phyloP scores from a whole-genome alignment of 30 jellyfish, hydroid and myxozoan species.

The Aurelia aurita region DNA sequence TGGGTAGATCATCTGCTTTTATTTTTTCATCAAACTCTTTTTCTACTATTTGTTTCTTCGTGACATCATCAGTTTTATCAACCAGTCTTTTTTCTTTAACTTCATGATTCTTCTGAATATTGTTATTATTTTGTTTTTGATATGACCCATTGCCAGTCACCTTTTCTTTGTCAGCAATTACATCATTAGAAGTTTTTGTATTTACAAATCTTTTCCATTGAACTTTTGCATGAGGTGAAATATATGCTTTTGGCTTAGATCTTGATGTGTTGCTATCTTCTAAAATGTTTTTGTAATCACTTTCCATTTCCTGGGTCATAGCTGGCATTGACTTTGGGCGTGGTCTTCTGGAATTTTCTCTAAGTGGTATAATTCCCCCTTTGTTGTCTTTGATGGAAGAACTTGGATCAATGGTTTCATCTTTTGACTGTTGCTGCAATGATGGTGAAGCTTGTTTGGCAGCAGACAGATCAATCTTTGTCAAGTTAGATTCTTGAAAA shows the following conservation, averaged over 20 bases:
- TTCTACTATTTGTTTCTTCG: not conserved
- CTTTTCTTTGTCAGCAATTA: not conserved
- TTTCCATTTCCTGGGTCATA: conserved; percentile 26
- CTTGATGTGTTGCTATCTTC: not conserved
- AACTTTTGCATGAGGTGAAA: conserved; percentile 68
- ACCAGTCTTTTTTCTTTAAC: not conserved
- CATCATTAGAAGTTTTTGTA: not conserved
- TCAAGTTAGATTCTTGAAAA: not conserved
- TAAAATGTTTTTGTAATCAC: not conserved
- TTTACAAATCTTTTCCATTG: conserved; percentile 54
- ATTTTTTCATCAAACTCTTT: not conserved
- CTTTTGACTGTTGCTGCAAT: not conserved
- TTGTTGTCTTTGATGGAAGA: not conserved
- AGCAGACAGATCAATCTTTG: not conserved
- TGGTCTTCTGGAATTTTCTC: conserved; percentile 8
- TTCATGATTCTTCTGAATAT: not conserved
- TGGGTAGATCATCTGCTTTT: not conserved
- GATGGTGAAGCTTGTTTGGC: not conserved
- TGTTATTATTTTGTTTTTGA: not conserved
- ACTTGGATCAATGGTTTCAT: not conserved
- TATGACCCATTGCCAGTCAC: not conserved
- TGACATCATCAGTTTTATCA: not conserved
- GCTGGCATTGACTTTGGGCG: conserved; percentile 71
- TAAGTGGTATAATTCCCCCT: not conserved
- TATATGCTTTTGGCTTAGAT: conserved; percentile 57